Evolutionary conservation across 2,888 invertebrate genomes (phyloP).

Genomic region (Meganola albula): DNA sequence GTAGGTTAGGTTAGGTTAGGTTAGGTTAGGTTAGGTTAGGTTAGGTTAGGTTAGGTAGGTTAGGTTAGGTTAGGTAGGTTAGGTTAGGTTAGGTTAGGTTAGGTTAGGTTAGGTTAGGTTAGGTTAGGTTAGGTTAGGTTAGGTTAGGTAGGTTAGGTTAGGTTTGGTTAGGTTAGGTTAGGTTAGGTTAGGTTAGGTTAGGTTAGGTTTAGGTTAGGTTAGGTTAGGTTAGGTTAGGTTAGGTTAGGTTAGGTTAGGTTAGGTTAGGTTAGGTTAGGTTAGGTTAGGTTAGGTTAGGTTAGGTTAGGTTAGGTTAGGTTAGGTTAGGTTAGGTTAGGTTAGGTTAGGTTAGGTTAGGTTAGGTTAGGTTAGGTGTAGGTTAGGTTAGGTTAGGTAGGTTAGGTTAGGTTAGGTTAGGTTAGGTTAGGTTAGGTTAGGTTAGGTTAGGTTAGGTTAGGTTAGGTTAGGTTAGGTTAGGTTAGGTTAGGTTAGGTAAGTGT

Average conservation of each 20-base stretch:
- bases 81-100: conserved; percentile 12
- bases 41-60: conserved; percentile 15
- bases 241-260: conserved; percentile 23
- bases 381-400: conserved; percentile 12
- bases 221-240: conserved; percentile 24
- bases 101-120: conserved; percentile 15
- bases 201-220: conserved; percentile 22
- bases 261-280: conserved; percentile 20
- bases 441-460: conserved; percentile 19
- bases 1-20: conserved; percentile 16
- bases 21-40: conserved; percentile 16
- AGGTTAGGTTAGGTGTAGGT: conserved; percentile 19
- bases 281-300: conserved; percentile 21
- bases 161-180: conserved; percentile 22
- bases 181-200: conserved; percentile 22
- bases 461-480: conserved; percentile 19
- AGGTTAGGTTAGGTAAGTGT: conserved; percentile 18
- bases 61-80: conserved; percentile 19
- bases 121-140: conserved; percentile 17
- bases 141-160: conserved; percentile 18
- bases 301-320: conserved; percentile 22
- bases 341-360: conserved; percentile 23
- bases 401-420: conserved; percentile 17
- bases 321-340: conserved; percentile 24
- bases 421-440: conserved; percentile 18